A percentile compares a stretch with the other conserved stretches of the same genome.
Evolutionary conservation across 2,888 invertebrate species (phyloP).

Genomic region (Tachina grossa): DNA sequence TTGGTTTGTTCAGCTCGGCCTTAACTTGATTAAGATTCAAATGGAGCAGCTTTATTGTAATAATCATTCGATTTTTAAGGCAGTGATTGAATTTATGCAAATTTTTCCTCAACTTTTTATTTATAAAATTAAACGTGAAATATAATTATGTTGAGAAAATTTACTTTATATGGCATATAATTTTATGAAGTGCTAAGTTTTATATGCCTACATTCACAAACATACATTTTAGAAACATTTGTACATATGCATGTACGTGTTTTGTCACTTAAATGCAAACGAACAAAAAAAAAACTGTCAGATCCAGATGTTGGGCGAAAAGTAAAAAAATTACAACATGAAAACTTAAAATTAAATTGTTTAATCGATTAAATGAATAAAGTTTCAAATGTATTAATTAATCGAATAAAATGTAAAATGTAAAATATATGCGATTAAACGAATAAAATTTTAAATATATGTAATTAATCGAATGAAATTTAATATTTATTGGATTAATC

Average conservation of each 20-base stretch:
- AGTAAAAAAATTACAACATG: not conserved
- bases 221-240: not conserved
- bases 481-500: too few relatives aligned
- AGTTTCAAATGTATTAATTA: too few relatives aligned
- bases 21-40: slow-evolving; percentile 8
- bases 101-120: slow-evolving; percentile 50
- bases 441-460: too few relatives aligned
- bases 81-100: slow-evolving; percentile 67
- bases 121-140: slow-evolving; percentile 56
- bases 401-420: too few relatives aligned
- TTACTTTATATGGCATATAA: slow-evolving; percentile 59
- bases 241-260: not conserved
- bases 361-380: too few relatives aligned
- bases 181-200: slow-evolving; percentile 54
- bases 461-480: too few relatives aligned
- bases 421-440: too few relatives aligned
- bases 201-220: not conserved
- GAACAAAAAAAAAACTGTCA: not conserved
- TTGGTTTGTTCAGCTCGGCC: slow-evolving; percentile 45
- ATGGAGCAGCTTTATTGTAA: slow-evolving; percentile 24
- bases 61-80: slow-evolving; percentile 24
- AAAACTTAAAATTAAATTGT: too few relatives aligned
- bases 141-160: slow-evolving; percentile 57
- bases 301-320: not conserved
- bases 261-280: not conserved